A percentile compares a stretch with the other conserved stretches of the same genome.
Conservation (phyloP, 2,888 invertebrate species). For the Xestoiulus laeticollis region DNA sequence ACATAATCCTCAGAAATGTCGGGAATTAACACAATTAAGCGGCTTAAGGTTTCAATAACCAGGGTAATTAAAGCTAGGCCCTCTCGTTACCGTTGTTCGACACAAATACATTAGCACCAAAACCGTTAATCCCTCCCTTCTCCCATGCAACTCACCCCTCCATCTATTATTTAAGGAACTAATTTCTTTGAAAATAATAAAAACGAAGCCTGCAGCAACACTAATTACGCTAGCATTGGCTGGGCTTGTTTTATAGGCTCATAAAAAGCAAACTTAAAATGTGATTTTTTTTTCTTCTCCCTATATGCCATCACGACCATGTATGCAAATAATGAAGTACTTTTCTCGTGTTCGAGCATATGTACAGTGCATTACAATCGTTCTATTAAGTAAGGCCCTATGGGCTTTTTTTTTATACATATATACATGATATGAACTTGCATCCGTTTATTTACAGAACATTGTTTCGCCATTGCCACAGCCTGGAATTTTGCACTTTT, state of each 20-base stretch:
- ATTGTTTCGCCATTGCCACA: neutral
- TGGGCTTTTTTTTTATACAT: slow-evolving; percentile 38
- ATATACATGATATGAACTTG: slow-evolving; percentile 23
- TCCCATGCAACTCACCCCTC: neutral
- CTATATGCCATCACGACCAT: neutral
- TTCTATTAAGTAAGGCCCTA: neutral
- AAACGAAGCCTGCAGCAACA: slow-evolving; percentile 20
- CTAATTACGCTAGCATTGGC: slow-evolving; percentile 21
- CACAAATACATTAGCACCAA: neutral
- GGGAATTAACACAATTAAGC: slow-evolving; percentile 24
- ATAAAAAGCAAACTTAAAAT: neutral
- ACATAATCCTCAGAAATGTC: slow-evolving; percentile 17
- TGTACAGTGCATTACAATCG: slow-evolving; percentile 16
- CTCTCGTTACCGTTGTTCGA: slow-evolving; percentile 32
- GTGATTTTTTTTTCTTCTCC: slow-evolving; percentile 7
- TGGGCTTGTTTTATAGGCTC: neutral
- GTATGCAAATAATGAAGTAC: slow-evolving; percentile 36
- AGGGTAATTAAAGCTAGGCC: slow-evolving; percentile 22
- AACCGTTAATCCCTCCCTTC: neutral
- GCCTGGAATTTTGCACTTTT: slow-evolving; percentile 19
- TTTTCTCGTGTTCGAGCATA: neutral
- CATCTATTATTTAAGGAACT: slow-evolving; percentile 35
- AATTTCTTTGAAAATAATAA: slow-evolving; percentile 41
- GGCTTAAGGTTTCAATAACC: slow-evolving; percentile 41
- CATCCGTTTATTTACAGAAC: slow-evolving; percentile 15